Evolutionary conservation across 1,140 invertebrate species (phyloP).

Genomic region (Daktulosphaira vitifoliae): DNA sequence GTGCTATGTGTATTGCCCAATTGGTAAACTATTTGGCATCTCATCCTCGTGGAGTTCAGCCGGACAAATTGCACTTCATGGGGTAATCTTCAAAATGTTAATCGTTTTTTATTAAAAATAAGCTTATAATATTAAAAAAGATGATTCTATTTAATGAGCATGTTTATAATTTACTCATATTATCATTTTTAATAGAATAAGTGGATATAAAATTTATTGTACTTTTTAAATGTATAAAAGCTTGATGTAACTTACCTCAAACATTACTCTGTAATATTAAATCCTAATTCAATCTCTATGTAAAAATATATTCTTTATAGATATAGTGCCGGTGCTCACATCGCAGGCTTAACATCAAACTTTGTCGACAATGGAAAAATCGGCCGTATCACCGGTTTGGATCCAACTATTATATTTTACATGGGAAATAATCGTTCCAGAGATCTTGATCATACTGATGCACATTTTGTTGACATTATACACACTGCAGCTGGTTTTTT

Average conservation of each 20-base stretch:
- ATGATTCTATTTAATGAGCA: no score
- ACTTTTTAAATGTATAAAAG: no score
- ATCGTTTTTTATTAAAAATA: no score
- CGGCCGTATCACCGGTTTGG: slow-evolving; percentile 70
- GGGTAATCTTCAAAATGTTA: slow-evolving; percentile 43
- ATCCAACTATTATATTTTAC: slow-evolving; percentile 71
- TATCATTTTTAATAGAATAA: background rate
- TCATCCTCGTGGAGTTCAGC: slow-evolving; percentile 62
- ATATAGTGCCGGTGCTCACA: slow-evolving; percentile 77
- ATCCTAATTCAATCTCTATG: no score
- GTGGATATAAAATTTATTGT: no score
- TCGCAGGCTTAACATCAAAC: slow-evolving; percentile 70
- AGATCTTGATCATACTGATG: slow-evolving; percentile 74
- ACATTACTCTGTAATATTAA: no score
- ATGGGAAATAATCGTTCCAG: slow-evolving; percentile 67
- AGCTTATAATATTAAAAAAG: no score
- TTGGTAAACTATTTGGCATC: slow-evolving; percentile 65
- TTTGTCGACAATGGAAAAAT: slow-evolving; percentile 54
- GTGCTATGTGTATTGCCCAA: slow-evolving; percentile 70
- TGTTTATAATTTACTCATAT: no score
- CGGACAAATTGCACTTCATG: slow-evolving; percentile 66
- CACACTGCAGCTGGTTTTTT: slow-evolving; percentile 80
- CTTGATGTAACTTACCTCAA: no score
- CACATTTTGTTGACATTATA: slow-evolving; percentile 77
- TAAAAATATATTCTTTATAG: background rate